phyloP scores from a whole-genome alignment of 1,140 invertebrate genomes.

The Drosophila ercepeae region DNA sequence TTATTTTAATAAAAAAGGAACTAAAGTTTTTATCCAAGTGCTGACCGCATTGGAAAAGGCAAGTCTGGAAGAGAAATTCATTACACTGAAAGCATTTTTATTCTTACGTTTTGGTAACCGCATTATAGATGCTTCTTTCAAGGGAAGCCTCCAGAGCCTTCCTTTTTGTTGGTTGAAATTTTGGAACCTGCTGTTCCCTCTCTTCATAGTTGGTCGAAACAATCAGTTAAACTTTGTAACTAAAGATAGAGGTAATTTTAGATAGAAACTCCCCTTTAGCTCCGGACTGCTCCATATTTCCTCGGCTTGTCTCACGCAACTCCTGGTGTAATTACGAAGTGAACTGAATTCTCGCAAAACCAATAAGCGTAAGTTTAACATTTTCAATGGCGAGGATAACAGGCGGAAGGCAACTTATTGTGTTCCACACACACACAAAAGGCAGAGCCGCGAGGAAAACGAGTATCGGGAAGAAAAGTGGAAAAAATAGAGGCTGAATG shows the following conservation, averaged over 20 bases:
- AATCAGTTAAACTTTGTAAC: constrained; percentile 5
- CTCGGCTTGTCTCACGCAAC: constrained; percentile 5
- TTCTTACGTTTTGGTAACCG: constrained; percentile 14
- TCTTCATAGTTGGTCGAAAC: background rate
- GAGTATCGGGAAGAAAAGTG: constrained; percentile 6
- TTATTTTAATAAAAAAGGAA: background rate
- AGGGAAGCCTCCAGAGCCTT: background rate
- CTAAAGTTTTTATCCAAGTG: background rate
- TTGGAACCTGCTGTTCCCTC: no score
- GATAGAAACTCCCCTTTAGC: background rate
- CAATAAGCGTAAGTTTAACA: constrained; percentile 62
- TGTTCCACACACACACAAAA: constrained; percentile 23
- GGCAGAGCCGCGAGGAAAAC: constrained; percentile 30
- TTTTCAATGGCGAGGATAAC: constrained; percentile 42
- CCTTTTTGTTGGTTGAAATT: background rate
- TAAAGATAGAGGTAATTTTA: background rate
- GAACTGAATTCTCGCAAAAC: constrained; percentile 47
- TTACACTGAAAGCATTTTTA: constrained; percentile 75
- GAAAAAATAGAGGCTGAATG: background rate
- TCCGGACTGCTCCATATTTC: background rate
- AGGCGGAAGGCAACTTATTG: constrained; percentile 37
- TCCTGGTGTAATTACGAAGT: constrained; percentile 49
- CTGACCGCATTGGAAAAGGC: background rate
- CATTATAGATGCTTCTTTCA: constrained; percentile 11
- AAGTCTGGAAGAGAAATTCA: constrained; percentile 37